Evolutionary conservation across 2,888 invertebrate genomes (phyloP).

Genomic region (Perizoma affinitatum): DNA sequence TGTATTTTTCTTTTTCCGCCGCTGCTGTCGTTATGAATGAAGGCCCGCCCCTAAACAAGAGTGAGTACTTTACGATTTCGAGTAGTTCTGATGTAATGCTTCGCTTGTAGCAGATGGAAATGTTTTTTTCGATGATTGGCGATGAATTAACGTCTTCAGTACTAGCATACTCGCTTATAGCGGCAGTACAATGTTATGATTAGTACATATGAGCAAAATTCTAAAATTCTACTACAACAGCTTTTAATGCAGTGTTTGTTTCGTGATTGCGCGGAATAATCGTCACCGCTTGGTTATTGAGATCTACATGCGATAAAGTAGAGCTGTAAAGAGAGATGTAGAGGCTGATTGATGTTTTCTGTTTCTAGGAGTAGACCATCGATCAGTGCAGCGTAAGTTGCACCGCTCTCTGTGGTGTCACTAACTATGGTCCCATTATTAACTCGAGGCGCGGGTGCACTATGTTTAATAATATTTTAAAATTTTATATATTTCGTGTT

Average conservation of each 20-base stretch:
- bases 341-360: conserved; percentile 84
- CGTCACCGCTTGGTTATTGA: conserved; percentile 68
- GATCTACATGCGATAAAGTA: conserved; percentile 58
- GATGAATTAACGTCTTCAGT: conserved; percentile 50
- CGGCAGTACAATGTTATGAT: conserved; percentile 40
- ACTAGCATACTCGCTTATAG: conserved; percentile 45
- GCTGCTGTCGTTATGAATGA: conserved; percentile 74
- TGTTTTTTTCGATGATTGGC: conserved; percentile 63
- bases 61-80: conserved; percentile 78
- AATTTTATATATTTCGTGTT: conserved; percentile 53
- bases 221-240: conserved; percentile 52
- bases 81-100: conserved; percentile 54
- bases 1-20: conserved; percentile 67
- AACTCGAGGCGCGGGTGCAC: conserved; percentile 74
- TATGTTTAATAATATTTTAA: conserved; percentile 48
- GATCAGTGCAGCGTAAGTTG: conserved; percentile 80
- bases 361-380: conserved; percentile 85
- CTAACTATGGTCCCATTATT: conserved; percentile 74
- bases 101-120: conserved; percentile 69
- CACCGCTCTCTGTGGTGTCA: conserved; percentile 84
- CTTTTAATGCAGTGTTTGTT: conserved; percentile 68
- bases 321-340: conserved; percentile 60
- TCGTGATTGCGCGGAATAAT: conserved; percentile 72
- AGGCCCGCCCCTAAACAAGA: conserved; percentile 88
- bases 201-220: conserved; percentile 46